Percentiles rank a stretch among this genome's conserved stretches.
Evolutionary conservation across 1,140 invertebrate species (phyloP).

Genomic region (Drosophila lini): DNA sequence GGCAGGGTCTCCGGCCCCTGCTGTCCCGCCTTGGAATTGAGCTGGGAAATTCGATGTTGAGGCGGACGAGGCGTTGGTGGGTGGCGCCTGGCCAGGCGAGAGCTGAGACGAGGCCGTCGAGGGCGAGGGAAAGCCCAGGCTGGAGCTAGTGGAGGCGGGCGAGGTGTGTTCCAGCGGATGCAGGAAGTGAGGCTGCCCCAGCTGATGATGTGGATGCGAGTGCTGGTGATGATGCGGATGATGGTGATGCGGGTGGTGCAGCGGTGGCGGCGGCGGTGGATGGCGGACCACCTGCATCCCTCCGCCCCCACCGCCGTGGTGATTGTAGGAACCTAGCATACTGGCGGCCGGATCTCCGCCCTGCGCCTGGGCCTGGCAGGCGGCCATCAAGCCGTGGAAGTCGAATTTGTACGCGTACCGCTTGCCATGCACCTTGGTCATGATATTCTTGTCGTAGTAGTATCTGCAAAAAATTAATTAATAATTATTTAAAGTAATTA

Average conservation of each 20-base stretch:
- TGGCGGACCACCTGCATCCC: slow-evolving; percentile 44
- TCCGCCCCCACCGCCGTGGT: slow-evolving; percentile 47
- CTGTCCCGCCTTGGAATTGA: slow-evolving; percentile 27
- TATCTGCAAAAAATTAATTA: slow-evolving; percentile 88
- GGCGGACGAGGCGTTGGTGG: slow-evolving; percentile 71
- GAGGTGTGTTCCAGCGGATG: slow-evolving; percentile 59
- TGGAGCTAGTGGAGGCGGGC: slow-evolving; percentile 68
- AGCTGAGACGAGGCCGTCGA: slow-evolving; percentile 70
- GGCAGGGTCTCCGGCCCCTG: slow-evolving; percentile 19
- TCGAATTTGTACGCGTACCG: slow-evolving; percentile 97
- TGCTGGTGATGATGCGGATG: slow-evolving; percentile 66
- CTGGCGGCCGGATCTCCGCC: slow-evolving; percentile 76
- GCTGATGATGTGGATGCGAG: slow-evolving; percentile 44
- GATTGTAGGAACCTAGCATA: slow-evolving; percentile 79
- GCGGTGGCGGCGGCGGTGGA: slow-evolving; percentile 40
- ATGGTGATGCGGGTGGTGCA: slow-evolving; percentile 44
- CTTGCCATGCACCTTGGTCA: slow-evolving; percentile 97
- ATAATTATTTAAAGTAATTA: neutral
- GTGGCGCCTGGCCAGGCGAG: slow-evolving; percentile 83
- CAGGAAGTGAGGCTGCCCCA: slow-evolving; percentile 39
- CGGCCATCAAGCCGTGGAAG: slow-evolving; percentile 93
- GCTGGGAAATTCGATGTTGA: slow-evolving; percentile 32
- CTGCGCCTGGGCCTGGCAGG: slow-evolving; percentile 92
- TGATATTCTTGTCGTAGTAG: slow-evolving; percentile 99
- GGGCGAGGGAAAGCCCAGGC: slow-evolving; percentile 76